Evolutionary conservation across 2,888 invertebrate genomes (phyloP), one percentile per base, ranked within the genome.

Genomic region (Ormyrus pomaceus): DNA sequence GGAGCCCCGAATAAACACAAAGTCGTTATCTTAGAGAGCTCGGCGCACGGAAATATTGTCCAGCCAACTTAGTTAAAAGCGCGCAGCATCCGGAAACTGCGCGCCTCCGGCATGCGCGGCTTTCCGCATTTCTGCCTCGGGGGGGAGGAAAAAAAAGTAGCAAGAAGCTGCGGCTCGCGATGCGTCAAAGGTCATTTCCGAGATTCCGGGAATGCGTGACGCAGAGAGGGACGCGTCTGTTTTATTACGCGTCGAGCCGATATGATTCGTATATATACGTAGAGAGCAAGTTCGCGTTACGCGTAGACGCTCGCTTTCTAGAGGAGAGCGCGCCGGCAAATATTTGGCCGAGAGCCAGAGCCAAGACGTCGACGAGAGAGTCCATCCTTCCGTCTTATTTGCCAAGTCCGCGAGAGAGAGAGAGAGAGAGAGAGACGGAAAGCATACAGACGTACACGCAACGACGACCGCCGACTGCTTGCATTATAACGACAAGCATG

Each of bases 381-480:
- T 77, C 79, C 62, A 79, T 83, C 83, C 83, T 86, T 86, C 84
- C 82, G 84, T 84, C 85, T 85, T 86, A 85, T 83, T 83, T 82
- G 85, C 85, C 82, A 84, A 83, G 79, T 83, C 81, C 80, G 79
- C 75, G 64, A 69, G 82, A 83, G 82, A 83, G 34, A 34, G 34
- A 34, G 34, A n/a, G n/a, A n/a, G n/a, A n/a, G n/a, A 34, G 34
- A 34, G 4, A 34, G 34, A 34, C 34, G 34, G 34, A 34, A 34
- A 34, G 34, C 34, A 34, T 34, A 34, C 34, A 34, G 34, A 34
- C 34, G 34, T 34, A 34, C 34, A 82, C 85, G 83, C 84, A 84
- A 84, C 10, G n/a, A 84, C 83, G 85, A 80, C 58, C 10, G n/a
- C 85, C 83, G 85, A 80, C 58, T 71, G 69, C 78, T 77, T 82